Percentiles rank a stretch among this genome's conserved stretches.
phyloP scores from a whole-genome alignment of 2,113 vertebrate genomes.

The Phaethornis superciliosus region DNA sequence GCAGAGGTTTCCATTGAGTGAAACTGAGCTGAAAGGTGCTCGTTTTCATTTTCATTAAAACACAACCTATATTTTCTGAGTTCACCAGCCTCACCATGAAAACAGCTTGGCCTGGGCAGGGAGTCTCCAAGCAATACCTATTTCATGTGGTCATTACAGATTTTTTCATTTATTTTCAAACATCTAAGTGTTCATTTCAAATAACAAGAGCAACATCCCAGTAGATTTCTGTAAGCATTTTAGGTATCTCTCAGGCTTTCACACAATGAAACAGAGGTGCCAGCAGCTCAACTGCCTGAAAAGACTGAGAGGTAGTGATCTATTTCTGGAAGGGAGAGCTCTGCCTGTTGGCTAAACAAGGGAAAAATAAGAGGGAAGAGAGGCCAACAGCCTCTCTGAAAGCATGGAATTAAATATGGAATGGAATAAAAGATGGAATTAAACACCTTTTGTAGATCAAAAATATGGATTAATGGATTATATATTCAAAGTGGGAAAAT shows the following conservation, averaged over 20 bases:
- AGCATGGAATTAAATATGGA: too few relatives aligned
- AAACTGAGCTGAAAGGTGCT: not conserved
- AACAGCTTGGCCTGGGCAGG: not conserved
- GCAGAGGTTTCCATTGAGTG: fast-evolving
- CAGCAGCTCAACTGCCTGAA: not conserved
- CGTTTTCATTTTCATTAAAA: too few relatives aligned
- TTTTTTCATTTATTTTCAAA: not conserved
- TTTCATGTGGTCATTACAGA: not conserved
- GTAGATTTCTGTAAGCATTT: not conserved
- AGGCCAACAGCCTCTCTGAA: not conserved
- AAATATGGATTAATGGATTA: not conserved
- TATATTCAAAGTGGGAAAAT: not conserved
- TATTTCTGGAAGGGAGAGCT: not conserved
- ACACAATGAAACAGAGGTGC: not conserved
- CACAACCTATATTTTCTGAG: not conserved
- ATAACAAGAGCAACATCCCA: not conserved
- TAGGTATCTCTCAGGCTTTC: not conserved
- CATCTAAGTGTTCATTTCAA: not conserved
- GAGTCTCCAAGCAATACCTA: not conserved
- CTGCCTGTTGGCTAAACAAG: not conserved
- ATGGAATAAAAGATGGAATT: too few relatives aligned
- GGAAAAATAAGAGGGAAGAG: not conserved
- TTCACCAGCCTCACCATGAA: not conserved
- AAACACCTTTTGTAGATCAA: not conserved
- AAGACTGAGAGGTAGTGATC: not conserved